phyloP scores from a whole-genome alignment of 1,140 invertebrate genomes.

The Pogonomyrmex californicus region DNA sequence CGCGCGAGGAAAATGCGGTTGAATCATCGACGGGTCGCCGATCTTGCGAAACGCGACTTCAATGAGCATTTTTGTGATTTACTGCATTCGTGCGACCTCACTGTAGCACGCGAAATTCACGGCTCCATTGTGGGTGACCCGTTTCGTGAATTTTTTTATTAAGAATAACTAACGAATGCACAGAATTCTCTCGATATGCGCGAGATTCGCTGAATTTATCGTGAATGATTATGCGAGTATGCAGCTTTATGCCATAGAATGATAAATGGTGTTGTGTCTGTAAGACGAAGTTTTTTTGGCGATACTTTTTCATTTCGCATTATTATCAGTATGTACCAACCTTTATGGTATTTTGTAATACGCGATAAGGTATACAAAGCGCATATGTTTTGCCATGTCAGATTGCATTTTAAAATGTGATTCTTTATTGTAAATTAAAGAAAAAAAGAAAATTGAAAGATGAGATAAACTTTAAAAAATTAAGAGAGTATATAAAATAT shows the following conservation, averaged over 20 bases:
- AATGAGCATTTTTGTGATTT: conserved; percentile 60
- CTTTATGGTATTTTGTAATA: conserved; percentile 9
- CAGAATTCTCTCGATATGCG: neutral
- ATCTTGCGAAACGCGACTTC: conserved; percentile 70
- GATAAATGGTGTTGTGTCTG: conserved; percentile 25
- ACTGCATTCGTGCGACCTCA: conserved; percentile 39
- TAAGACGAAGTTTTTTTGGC: neutral
- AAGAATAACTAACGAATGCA: conserved; percentile 2
- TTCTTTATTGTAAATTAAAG: neutral
- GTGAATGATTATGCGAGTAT: conserved; percentile 3
- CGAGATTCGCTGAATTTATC: conserved; percentile 8
- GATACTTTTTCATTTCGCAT: neutral
- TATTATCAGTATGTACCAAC: conserved; percentile 2
- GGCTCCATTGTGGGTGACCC: conserved; percentile 10
- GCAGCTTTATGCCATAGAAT: neutral
- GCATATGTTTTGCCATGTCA: neutral
- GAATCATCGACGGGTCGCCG: conserved; percentile 68
- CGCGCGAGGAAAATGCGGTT: conserved; percentile 68
- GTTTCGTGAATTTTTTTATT: conserved; percentile 42
- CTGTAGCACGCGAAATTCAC: conserved; percentile 28
- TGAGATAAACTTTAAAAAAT: neutral
- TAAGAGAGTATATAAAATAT: neutral
- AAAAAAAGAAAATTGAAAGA: neutral
- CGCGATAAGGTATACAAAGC: neutral
- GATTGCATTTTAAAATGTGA: neutral